Conservation (phyloP, 2,888 invertebrate genomes). For the Belgica antarctica region DNA sequence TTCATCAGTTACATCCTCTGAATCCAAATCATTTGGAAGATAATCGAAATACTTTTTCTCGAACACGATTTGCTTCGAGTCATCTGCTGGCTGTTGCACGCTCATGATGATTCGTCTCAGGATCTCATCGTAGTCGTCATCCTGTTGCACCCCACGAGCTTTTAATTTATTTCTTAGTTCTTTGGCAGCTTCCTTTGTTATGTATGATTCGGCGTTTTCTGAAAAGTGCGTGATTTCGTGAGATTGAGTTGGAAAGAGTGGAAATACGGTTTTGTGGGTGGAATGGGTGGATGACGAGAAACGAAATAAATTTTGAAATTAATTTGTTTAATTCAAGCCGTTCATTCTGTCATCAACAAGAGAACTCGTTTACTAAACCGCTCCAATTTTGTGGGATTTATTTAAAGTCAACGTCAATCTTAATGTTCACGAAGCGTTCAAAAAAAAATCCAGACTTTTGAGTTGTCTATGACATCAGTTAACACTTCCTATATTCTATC, state of each 20-base stretch:
- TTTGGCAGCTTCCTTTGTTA: constrained; percentile 45
- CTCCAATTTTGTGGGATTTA: too few relatives aligned
- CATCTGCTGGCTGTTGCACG: constrained; percentile 39
- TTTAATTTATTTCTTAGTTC: constrained; percentile 43
- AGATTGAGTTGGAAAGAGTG: too few relatives aligned
- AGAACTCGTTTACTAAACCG: background rate
- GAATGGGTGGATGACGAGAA: background rate
- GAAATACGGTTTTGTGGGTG: background rate
- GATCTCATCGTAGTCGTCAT: constrained; percentile 45
- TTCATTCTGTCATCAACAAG: background rate
- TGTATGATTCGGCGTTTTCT: constrained; percentile 44
- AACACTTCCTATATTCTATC: too few relatives aligned
- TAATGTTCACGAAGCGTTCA: too few relatives aligned
- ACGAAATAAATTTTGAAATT: too few relatives aligned
- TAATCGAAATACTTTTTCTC: constrained; percentile 48
- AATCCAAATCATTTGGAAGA: constrained; percentile 46
- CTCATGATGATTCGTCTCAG: constrained; percentile 40
- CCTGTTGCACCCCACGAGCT: constrained; percentile 23
- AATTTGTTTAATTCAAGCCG: background rate
- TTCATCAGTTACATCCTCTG: constrained; percentile 45
- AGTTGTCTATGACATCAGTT: too few relatives aligned
- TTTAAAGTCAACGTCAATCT: too few relatives aligned
- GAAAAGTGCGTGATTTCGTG: background rate
- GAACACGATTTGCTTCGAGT: constrained; percentile 33
- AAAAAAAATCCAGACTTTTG: too few relatives aligned